A percentile compares a stretch with the other conserved stretches of the same genome.
Evolutionary conservation across 1,140 invertebrate species (phyloP).

Genomic region (Caenorhabditis remanei): DNA sequence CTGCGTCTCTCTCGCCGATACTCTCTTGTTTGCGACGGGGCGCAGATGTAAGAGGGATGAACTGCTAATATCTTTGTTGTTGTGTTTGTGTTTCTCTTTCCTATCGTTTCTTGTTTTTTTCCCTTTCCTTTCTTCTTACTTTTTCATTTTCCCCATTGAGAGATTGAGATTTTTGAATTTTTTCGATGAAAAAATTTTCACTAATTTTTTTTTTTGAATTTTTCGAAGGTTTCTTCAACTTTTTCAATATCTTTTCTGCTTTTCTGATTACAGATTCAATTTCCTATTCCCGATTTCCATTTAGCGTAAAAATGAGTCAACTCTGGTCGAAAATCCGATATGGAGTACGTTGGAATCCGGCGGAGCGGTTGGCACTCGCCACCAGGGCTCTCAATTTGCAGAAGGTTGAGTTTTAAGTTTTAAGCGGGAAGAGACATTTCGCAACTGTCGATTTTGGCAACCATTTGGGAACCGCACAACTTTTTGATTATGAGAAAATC

Average conservation of each 20-base stretch:
- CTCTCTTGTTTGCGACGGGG: too few species aligned
- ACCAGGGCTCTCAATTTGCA: conserved; percentile 71
- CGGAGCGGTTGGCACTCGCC: conserved; percentile 70
- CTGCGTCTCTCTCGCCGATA: too few species aligned
- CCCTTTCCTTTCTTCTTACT: too few species aligned
- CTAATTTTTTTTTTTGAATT: conserved; percentile 31
- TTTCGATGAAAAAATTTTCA: not conserved
- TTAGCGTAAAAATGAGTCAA: conserved; percentile 69
- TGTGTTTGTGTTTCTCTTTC: not conserved
- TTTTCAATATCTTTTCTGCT: not conserved
- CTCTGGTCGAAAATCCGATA: conserved; percentile 74
- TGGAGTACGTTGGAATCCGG: conserved; percentile 72
- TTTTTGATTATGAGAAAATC: too few species aligned
- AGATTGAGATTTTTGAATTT: not conserved
- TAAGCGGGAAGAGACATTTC: too few species aligned
- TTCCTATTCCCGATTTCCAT: conserved; percentile 22
- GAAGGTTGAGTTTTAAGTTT: conserved; percentile 63
- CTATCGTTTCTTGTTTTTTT: not conserved
- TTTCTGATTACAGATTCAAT: not conserved
- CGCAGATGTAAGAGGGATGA: too few species aligned
- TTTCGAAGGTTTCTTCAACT: not conserved
- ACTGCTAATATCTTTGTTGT: not conserved
- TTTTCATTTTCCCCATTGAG: too few species aligned
- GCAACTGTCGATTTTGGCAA: too few species aligned
- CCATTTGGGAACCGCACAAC: too few species aligned